These are phyloP conservation scores for Suricata suricatta DNA, from an alignment of 2,113 vertebrate genomes.

Conservation along the genomic window DNA sequence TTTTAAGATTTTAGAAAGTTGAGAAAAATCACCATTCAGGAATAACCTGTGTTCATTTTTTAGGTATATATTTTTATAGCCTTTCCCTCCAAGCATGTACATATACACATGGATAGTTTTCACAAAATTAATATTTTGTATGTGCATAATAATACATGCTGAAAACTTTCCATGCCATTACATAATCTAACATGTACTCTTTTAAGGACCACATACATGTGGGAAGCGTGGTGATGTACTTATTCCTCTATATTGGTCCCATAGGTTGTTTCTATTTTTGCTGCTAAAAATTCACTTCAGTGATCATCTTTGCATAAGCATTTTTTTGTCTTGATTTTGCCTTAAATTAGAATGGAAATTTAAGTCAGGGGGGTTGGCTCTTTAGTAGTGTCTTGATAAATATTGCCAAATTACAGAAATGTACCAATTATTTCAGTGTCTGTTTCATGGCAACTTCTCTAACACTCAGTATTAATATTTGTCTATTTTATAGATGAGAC, in stretches of 20 bases:
- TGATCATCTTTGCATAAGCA: not conserved
- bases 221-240: not conserved
- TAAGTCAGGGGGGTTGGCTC: not conserved
- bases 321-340: not conserved
- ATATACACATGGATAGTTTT: not conserved
- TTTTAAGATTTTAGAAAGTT: not conserved
- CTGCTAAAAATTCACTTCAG: not conserved
- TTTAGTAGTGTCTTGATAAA: not conserved
- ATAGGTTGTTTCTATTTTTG: not conserved
- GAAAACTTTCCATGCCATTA: not conserved
- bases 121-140: not conserved
- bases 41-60: not conserved
- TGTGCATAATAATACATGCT: not conserved
- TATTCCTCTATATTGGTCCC: not conserved
- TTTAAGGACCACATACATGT: not conserved
- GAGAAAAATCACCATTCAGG: not conserved
- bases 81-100: fast-evolving
- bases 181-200: not conserved
- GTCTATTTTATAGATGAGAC: not conserved
- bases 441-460: not conserved
- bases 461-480: not conserved
- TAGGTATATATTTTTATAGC: not conserved
- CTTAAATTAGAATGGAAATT: not conserved
- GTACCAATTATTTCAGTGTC: not conserved
- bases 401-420: not conserved